phyloP scores from a whole-genome alignment of 2,797 vertebrate genomes.

The Lutjanus campechanus region DNA sequence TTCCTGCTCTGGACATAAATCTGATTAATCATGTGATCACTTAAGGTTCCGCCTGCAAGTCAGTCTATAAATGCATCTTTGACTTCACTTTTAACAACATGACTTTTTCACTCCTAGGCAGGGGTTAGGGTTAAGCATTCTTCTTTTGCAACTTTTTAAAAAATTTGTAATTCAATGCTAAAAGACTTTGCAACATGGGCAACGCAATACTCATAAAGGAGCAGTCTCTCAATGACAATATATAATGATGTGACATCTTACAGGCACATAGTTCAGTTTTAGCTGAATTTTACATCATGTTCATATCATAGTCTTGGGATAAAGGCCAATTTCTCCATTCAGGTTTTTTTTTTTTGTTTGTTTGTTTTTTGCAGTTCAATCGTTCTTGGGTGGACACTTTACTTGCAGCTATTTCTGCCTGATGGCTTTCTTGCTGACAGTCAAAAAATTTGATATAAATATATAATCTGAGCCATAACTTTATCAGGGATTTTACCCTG shows the following conservation, averaged over 20 bases:
- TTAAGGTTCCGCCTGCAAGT: not conserved
- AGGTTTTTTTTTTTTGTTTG: too few species aligned
- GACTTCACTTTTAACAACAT: not conserved
- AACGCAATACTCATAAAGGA: not conserved
- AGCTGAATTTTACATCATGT: constrained; percentile 4
- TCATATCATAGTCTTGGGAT: not conserved
- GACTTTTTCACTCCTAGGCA: too few species aligned
- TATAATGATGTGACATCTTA: not conserved
- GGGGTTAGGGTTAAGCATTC: too few species aligned
- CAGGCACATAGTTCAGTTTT: not conserved
- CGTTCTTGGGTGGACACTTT: not conserved
- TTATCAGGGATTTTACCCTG: not conserved
- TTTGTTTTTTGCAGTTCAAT: not conserved
- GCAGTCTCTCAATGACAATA: not conserved
- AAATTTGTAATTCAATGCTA: too few species aligned
- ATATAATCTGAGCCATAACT: not conserved
- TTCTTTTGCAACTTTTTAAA: not conserved
- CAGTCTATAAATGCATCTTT: not conserved
- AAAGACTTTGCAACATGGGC: not conserved
- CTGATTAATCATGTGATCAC: not conserved
- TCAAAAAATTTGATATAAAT: constrained; percentile 7
- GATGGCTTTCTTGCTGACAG: not conserved
- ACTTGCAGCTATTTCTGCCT: constrained; percentile 13
- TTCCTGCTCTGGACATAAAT: not conserved
- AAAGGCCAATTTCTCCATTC: not conserved